phyloP scores from a whole-genome alignment of 2,113 vertebrate genomes.

The Amphilophus citrinellus region DNA sequence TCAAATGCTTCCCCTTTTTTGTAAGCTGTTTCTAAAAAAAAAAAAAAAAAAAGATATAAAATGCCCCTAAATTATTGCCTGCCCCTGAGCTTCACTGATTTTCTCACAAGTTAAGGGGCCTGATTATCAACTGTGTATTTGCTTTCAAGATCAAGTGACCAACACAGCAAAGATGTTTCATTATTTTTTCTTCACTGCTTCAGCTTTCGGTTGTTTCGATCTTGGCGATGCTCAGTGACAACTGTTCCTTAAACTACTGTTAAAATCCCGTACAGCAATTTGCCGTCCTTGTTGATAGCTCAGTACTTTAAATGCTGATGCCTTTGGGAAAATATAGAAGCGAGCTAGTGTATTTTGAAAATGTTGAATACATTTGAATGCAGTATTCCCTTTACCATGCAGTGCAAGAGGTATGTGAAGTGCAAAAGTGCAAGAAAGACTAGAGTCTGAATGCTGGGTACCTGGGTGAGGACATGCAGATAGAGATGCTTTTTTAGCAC shows the following conservation, averaged over 20 bases:
- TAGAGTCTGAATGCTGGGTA: background rate
- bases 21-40: background rate
- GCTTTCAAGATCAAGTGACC: background rate
- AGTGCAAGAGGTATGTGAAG: background rate
- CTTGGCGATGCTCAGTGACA: background rate
- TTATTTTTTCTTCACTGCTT: background rate
- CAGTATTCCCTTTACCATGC: background rate
- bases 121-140: background rate
- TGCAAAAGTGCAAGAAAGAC: background rate
- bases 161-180: background rate
- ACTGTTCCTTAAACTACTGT: background rate
- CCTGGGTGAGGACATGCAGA: background rate
- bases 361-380: background rate
- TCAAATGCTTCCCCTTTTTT: background rate
- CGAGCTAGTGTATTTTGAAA: background rate
- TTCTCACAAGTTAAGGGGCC: background rate
- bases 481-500: background rate
- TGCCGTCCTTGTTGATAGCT: background rate
- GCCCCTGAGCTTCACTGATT: background rate
- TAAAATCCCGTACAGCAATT: too few relatives aligned
- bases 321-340: background rate
- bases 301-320: background rate
- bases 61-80: background rate
- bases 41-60: background rate
- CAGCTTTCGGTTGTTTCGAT: constrained; percentile 1